phyloP scores from a whole-genome alignment of 2,113 vertebrate species.

The Mellivora capensis region DNA sequence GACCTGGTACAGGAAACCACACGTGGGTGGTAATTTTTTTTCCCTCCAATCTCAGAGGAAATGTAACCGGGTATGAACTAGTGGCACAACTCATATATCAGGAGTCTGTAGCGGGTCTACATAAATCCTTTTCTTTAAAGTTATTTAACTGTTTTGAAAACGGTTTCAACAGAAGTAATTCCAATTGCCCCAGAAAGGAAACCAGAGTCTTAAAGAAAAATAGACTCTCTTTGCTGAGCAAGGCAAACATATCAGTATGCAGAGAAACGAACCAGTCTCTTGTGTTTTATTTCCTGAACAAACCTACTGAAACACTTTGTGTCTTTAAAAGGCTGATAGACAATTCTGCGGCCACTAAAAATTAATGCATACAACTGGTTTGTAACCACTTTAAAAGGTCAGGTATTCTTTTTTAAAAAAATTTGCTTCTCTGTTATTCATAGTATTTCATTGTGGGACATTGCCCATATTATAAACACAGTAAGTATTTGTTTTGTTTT shows the following conservation, averaged over 20 bases:
- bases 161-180: conserved; percentile 71
- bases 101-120: conserved; percentile 54
- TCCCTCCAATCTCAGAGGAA: conserved; percentile 65
- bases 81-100: conserved; percentile 67
- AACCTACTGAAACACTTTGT: conserved; percentile 57
- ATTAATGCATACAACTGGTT: conserved; percentile 27
- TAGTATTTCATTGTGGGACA: background rate
- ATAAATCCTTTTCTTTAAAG: conserved; percentile 71
- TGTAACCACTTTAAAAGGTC: conserved; percentile 37
- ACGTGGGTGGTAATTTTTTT: conserved; percentile 70
- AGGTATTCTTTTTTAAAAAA: background rate
- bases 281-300: conserved; percentile 61
- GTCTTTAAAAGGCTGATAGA: conserved; percentile 53
- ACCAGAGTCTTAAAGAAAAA: conserved; percentile 73
- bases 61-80: conserved; percentile 55
- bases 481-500: background rate
- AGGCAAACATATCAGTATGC: conserved; percentile 60
- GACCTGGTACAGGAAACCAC: conserved; percentile 69
- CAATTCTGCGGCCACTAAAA: conserved; percentile 46
- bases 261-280: conserved; percentile 56
- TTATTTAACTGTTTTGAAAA: conserved; percentile 70
- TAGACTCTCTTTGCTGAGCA: conserved; percentile 67
- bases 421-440: conserved; percentile 13
- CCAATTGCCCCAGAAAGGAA: conserved; percentile 75
- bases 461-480: background rate